Evolutionary conservation across 1,140 invertebrate genomes (phyloP).

Genomic region (Eufriesea mexicana): DNA sequence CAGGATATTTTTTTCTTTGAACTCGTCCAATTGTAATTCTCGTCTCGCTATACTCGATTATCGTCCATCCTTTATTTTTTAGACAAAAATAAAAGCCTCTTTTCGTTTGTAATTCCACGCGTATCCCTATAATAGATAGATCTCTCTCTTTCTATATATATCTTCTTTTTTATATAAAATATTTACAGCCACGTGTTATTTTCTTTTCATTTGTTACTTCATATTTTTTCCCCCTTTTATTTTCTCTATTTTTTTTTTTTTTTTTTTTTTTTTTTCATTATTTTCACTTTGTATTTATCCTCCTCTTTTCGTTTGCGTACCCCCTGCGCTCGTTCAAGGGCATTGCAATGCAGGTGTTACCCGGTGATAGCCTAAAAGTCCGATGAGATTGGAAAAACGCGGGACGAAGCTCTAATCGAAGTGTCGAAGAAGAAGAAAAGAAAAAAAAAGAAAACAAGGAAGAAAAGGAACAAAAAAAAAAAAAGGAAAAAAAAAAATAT

Average conservation of each 20-base stretch:
- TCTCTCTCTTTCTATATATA: conserved; percentile 26
- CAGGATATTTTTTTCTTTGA: conserved; percentile 31
- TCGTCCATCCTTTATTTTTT: conserved; percentile 15
- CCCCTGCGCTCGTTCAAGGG: conserved; percentile 5
- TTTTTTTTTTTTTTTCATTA: background rate
- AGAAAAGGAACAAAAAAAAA: background rate
- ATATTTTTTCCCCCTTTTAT: no score
- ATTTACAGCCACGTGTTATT: conserved; percentile 39
- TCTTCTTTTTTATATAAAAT: conserved; percentile 35
- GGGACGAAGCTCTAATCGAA: no score
- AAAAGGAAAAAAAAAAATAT: background rate
- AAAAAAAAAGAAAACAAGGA: background rate
- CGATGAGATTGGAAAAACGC: background rate
- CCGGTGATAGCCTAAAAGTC: background rate
- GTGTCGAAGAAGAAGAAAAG: background rate
- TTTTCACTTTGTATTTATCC: background rate
- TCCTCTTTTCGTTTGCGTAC: background rate
- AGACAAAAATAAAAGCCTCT: conserved; percentile 47
- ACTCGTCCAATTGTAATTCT: conserved; percentile 4
- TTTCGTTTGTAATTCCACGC: conserved; percentile 38
- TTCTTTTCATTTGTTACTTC: no score
- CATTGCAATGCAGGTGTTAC: conserved; percentile 8
- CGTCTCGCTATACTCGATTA: conserved; percentile 9
- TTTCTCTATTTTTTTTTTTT: no score
- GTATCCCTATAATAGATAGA: conserved; percentile 41